These are phyloP conservation scores for Chrysaora quinquecirrha DNA, from an alignment of 30 jellyfish, hydroid and myxozoan genomes.

Conservation along the genomic window DNA sequence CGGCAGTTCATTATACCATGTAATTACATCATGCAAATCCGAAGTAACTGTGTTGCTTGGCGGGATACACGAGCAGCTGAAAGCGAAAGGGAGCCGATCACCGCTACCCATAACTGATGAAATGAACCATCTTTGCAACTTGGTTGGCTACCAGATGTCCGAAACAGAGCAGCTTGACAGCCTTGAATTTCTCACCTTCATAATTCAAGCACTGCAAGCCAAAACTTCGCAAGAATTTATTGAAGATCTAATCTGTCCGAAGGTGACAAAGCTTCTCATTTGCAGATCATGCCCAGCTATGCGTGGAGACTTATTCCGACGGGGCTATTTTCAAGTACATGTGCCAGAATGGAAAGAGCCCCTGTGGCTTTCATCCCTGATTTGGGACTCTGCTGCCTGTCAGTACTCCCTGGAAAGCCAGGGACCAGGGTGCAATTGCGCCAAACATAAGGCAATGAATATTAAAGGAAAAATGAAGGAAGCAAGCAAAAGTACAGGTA, in stretches of 20 bases:
- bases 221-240: not conserved
- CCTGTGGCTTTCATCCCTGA: not conserved
- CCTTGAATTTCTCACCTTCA: not conserved
- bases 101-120: not conserved
- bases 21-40: not conserved
- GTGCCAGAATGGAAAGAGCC: not conserved
- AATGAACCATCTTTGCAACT: not conserved
- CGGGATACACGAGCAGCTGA: not conserved
- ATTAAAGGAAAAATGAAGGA: not conserved
- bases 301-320: not conserved
- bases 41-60: not conserved
- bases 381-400: not conserved
- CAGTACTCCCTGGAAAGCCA: not conserved
- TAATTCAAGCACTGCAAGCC: not conserved
- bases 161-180: not conserved
- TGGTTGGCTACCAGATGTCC: not conserved
- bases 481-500: not conserved
- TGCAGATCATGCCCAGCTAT: not conserved
- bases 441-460: not conserved
- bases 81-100: not conserved
- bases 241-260: not conserved
- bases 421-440: not conserved
- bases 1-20: not conserved
- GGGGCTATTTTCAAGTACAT: not conserved
- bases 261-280: not conserved